Base-by-base conservation (phyloP, 2,888 invertebrate genomes). In the Drosophila colorata region DNA sequence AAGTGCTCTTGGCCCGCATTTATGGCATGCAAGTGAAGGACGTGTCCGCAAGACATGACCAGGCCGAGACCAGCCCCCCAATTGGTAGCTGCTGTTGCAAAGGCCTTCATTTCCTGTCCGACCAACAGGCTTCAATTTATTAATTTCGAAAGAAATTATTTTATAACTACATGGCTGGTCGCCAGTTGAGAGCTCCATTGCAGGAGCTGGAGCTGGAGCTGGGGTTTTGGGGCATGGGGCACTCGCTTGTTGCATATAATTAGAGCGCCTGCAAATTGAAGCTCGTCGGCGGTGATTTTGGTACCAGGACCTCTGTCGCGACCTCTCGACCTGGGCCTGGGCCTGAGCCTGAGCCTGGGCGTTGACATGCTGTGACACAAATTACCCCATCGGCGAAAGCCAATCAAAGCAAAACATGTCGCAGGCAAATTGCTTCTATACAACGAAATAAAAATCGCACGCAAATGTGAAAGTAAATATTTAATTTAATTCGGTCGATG, bases 401-500 rank as follows among this genome's bases (percentile, higher is more conserved):
- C 88, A 84, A 88, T 84, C 89, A 84, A 88, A 84, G 81, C 75
- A 66, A 72, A 82, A 80, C 83, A 88, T 88, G 85, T 84, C 72
- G 64, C 69, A 2, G 67, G 52, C 58, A 80, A 87, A 78, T 82
- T 86, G 88, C 88, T 67, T 59, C 61, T 61, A 63, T 70, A 73
- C 79, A 73, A 16, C 49, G 64, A 48, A 59, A 68, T 59, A 61
- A 60, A 79, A 82, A 88, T 87, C 70, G 81, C 85, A 83, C 68
- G 88, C 87, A 83, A 83, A 83, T 88, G 88, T 63, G 75, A 87
- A 86, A 87, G 88, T 87, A 81, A 89, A 85, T 85, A 88, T 86
- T 86, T 89, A 82, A 86, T 86, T 86, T 82, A 87, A 86, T 86
- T 86, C 89, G 61, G 66, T 46, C 53, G 41, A 46, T 18, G 72